A percentile compares a stretch with the other conserved stretches of the same genome.
Conservation (phyloP, 2,113 vertebrate genomes). For the Mesembrinibis cayennensis region DNA sequence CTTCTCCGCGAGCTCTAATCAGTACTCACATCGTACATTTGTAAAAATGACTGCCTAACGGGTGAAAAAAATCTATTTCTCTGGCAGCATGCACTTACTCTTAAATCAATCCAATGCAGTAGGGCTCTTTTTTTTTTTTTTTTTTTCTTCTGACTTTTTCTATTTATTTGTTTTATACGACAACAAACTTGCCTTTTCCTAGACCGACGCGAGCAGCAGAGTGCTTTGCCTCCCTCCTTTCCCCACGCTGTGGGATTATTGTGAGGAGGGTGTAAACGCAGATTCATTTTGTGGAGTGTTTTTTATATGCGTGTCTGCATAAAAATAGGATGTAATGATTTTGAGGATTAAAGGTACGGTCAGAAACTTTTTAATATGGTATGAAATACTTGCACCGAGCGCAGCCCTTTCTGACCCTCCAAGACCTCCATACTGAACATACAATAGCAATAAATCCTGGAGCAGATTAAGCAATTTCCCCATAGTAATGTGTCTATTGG, state of each 20-base stretch:
- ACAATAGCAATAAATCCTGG: slow-evolving; percentile 70
- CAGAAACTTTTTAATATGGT: slow-evolving; percentile 67
- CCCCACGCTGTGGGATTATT: slow-evolving; percentile 44
- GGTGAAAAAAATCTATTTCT: slow-evolving; percentile 67
- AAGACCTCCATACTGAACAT: slow-evolving; percentile 2
- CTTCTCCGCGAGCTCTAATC: not conserved
- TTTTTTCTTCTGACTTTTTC: not conserved
- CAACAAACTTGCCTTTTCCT: slow-evolving; percentile 64
- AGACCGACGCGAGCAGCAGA: slow-evolving; percentile 30
- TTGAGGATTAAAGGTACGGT: slow-evolving; percentile 70
- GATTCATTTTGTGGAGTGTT: slow-evolving; percentile 61
- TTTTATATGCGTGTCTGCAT: slow-evolving; percentile 54
- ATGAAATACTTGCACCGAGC: slow-evolving; percentile 29
- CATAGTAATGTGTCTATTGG: slow-evolving; percentile 42
- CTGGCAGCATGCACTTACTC: slow-evolving; percentile 54
- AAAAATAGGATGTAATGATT: slow-evolving; percentile 72
- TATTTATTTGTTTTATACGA: slow-evolving; percentile 53
- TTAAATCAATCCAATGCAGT: slow-evolving; percentile 72
- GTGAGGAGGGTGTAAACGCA: slow-evolving; percentile 40
- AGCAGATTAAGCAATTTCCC: slow-evolving; percentile 65
- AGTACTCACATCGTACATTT: slow-evolving; percentile 41
- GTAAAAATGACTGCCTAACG: slow-evolving; percentile 67
- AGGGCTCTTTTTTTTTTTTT: slow-evolving; percentile 12
- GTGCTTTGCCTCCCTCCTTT: slow-evolving; percentile 48
- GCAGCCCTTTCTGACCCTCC: slow-evolving; percentile 18